Conservation (phyloP, 2,113 vertebrate genomes). For the Indri indri region DNA sequence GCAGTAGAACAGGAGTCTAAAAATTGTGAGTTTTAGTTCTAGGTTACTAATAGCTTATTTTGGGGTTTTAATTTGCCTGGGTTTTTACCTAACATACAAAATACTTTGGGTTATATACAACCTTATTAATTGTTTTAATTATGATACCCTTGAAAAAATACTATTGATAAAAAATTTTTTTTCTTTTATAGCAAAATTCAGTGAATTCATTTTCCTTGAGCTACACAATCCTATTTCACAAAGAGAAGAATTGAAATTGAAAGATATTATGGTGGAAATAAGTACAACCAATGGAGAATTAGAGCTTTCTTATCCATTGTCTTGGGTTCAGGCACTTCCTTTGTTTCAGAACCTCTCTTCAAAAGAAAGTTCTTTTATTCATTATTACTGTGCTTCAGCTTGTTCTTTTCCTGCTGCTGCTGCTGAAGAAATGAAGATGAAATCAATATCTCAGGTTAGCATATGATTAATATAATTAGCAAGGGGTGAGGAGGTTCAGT, state of each 20-base stretch:
- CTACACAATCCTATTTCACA: slow-evolving; percentile 77
- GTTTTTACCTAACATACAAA: slow-evolving; percentile 33
- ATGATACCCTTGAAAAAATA: slow-evolving; percentile 27
- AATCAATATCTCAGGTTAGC: slow-evolving; percentile 80
- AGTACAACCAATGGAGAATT: slow-evolving; percentile 80
- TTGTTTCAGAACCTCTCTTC: slow-evolving; percentile 82
- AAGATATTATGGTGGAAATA: slow-evolving; percentile 80
- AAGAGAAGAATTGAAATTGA: slow-evolving; percentile 80
- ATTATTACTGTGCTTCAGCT: slow-evolving; percentile 69
- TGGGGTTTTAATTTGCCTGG: neutral
- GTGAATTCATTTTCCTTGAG: slow-evolving; percentile 86
- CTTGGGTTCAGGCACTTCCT: slow-evolving; percentile 80
- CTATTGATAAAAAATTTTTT: slow-evolving; percentile 39
- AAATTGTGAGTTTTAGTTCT: neutral
- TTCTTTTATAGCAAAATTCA: slow-evolving; percentile 80
- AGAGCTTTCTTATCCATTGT: slow-evolving; percentile 80
- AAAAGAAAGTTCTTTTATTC: slow-evolving; percentile 83
- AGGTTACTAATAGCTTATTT: neutral
- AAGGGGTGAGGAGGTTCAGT: neutral
- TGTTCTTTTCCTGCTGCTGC: slow-evolving; percentile 47
- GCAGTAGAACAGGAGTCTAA: neutral
- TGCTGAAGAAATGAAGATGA: slow-evolving; percentile 60
- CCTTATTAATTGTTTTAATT: slow-evolving; percentile 47
- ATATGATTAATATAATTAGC: neutral
- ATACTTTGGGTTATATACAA: slow-evolving; percentile 30